Conservation (phyloP, 2,797 vertebrate species). For the Malurus leucopterus region DNA sequence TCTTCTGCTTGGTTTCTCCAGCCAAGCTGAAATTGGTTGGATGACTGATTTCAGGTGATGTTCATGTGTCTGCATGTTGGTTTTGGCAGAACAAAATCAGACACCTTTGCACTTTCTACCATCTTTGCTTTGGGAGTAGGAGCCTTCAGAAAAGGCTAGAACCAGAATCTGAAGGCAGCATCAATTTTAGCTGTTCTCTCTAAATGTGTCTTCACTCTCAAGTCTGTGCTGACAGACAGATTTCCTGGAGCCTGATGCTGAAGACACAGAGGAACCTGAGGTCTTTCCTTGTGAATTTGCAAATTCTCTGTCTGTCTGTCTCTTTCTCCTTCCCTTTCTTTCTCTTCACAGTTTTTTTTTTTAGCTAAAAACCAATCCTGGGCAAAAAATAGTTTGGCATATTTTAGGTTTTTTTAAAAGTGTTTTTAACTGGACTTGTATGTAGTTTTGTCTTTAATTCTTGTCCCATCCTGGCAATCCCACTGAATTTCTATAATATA, state of each 20-base stretch:
- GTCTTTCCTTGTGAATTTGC: background rate
- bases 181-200: background rate
- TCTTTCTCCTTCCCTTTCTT: rapidly evolving
- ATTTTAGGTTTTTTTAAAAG: background rate
- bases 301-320: background rate
- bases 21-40: background rate
- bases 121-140: background rate
- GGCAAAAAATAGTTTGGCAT: background rate
- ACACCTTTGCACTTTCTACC: background rate
- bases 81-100: background rate
- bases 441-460: background rate
- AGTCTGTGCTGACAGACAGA: background rate
- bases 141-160: background rate
- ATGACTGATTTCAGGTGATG: background rate
- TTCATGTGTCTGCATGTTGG: background rate
- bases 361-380: background rate
- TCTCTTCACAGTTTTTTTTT: background rate
- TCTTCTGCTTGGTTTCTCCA: background rate
- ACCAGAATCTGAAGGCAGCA: background rate
- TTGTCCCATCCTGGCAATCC: background rate
- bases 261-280: background rate
- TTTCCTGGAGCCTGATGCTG: background rate
- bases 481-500: background rate
- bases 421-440: background rate
- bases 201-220: rapidly evolving